Evolutionary conservation across 2,888 invertebrate species (phyloP).

Genomic region (Lithophane ornitopus): DNA sequence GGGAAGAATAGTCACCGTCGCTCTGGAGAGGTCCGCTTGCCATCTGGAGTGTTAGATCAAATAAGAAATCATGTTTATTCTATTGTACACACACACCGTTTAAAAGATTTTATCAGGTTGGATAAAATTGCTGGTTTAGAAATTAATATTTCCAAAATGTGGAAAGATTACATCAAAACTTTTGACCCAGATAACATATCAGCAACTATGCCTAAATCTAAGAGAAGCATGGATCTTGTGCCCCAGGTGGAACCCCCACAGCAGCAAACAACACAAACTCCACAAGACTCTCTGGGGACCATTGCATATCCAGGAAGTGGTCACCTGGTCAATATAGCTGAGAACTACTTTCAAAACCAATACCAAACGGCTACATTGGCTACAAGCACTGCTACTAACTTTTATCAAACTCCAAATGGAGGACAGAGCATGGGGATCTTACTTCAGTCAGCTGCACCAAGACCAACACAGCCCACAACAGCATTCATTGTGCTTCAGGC

Average conservation of each 20-base stretch:
- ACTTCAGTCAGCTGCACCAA: slow-evolving; percentile 81
- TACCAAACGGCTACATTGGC: slow-evolving; percentile 84
- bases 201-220: slow-evolving; percentile 88
- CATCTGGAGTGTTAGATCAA: slow-evolving; percentile 87
- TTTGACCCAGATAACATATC: slow-evolving; percentile 89
- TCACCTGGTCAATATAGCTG: slow-evolving; percentile 87
- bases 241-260: slow-evolving; percentile 73
- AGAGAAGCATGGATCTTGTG: slow-evolving; percentile 80
- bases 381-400: slow-evolving; percentile 81
- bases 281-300: slow-evolving; percentile 81
- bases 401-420: slow-evolving; percentile 86
- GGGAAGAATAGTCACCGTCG: slow-evolving; percentile 90
- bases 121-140: slow-evolving; percentile 90
- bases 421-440: slow-evolving; percentile 86
- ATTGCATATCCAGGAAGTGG: slow-evolving; percentile 87
- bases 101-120: slow-evolving; percentile 89
- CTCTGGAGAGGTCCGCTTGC: slow-evolving; percentile 88
- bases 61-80: slow-evolving; percentile 90
- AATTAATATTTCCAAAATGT: slow-evolving; percentile 91
- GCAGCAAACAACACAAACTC: slow-evolving; percentile 70
- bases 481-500: slow-evolving; percentile 87
- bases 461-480: slow-evolving; percentile 82
- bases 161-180: slow-evolving; percentile 90
- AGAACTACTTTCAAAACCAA: slow-evolving; percentile 89
- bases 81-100: slow-evolving; percentile 88